Evolutionary conservation across 2,113 vertebrate genomes (phyloP), one percentile per base, ranked within the genome.

Genomic region (Thymallus thymallus): DNA sequence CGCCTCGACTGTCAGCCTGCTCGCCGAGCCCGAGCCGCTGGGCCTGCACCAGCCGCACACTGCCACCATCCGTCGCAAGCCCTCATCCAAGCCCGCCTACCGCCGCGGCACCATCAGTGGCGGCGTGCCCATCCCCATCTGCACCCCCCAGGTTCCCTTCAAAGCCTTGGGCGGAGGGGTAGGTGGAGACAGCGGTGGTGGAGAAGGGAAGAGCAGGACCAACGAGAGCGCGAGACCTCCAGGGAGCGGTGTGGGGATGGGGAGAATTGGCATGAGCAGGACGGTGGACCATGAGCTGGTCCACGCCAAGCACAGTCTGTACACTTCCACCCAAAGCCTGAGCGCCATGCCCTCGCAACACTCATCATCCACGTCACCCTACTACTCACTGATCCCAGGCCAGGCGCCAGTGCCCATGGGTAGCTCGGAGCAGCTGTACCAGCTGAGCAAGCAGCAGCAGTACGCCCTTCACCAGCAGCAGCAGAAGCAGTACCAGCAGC

Each of bases 61-160:
- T 0, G 94, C 94, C 1, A 95, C 94, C 68, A 95, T 95, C 81
- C 84, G 94, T 0, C 91, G 94, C 69, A 94, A 94, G 32, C 94
- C 94, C 0, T 94, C 92, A 4, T 92, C 91, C 78, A 95, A 95
- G 77, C 92, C 93, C 0, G 74, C 72, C 9, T 87, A 88, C 22
- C 92, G 94, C 1, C 82, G 94, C 1, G 93, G 93, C 5, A 94
- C 94, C 0, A 92, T 94, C 83, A 92, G 92, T 29, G 93, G 94
- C 0, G 94, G 93, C 1, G 90, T 94, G 1, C 93, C 94, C 45
- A 94, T 94, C 60, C 93, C 94, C 63, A 94, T 95, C 79, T 80
- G 82, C 75, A 94, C 94, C 3, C 94, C 94, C 0, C 90, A 94
- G 87, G 92, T 95, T 32, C 94, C 94, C 0, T 64, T 90, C 6